These are phyloP conservation scores for Mactromeris polynyma DNA, from an alignment of 2,888 invertebrate species.

Conservation along the genomic window DNA sequence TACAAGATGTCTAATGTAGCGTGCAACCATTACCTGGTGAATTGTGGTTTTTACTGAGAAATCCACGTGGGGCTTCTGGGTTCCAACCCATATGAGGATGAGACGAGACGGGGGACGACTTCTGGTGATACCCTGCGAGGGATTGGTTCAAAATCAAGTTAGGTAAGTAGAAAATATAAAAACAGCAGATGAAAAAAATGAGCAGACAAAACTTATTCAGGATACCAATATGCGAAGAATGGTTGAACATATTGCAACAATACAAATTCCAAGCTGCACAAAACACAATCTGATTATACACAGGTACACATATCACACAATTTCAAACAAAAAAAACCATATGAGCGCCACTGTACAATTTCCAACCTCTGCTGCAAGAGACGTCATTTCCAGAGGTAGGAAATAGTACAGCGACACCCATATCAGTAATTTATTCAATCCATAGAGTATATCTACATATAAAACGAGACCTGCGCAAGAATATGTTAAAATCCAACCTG, in stretches of 20 bases:
- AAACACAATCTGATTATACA: background rate
- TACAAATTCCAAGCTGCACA: background rate
- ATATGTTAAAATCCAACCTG: too few relatives aligned
- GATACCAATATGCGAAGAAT: background rate
- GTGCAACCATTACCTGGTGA: constrained; percentile 41
- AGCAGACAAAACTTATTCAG: constrained; percentile 12
- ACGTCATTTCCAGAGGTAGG: too few relatives aligned
- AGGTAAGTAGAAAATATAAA: background rate
- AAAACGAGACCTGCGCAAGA: too few relatives aligned
- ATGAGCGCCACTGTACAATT: too few relatives aligned
- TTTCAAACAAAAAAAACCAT: too few relatives aligned
- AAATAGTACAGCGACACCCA: too few relatives aligned
- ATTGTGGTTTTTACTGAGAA: constrained; percentile 43
- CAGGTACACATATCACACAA: background rate
- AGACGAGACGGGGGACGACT: constrained; percentile 31
- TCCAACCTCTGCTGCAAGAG: too few relatives aligned
- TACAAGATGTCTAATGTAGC: background rate
- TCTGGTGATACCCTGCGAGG: constrained; percentile 55
- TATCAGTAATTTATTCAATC: too few relatives aligned
- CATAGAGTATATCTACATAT: too few relatives aligned
- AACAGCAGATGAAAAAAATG: background rate
- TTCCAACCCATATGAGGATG: constrained; percentile 51
- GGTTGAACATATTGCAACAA: background rate
- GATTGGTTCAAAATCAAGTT: background rate
- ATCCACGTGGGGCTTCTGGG: constrained; percentile 41